These are phyloP conservation scores for Bujurquina vittata DNA, from an alignment of 2,113 vertebrate genomes.

Conservation along the genomic window DNA sequence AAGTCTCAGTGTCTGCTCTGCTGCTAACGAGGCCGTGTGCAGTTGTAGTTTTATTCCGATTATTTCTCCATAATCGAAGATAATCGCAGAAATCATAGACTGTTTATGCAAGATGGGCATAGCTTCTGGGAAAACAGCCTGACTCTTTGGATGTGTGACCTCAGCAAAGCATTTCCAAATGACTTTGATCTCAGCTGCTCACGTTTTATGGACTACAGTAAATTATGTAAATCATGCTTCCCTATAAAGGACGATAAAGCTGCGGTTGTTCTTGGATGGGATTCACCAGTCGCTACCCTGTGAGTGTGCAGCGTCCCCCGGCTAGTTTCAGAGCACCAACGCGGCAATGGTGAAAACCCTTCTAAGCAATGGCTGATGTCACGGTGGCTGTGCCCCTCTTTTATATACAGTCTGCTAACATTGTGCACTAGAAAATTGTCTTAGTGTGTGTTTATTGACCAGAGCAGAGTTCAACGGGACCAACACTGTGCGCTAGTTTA, in stretches of 20 bases:
- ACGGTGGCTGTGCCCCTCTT: not conserved
- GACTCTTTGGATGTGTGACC: not conserved
- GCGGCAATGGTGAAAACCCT: no score
- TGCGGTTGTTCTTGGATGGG: not conserved
- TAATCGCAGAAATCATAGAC: not conserved
- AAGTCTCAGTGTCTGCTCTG: no score
- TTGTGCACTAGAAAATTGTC: not conserved
- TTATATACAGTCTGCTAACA: not conserved
- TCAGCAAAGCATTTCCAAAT: not conserved
- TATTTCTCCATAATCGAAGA: no score
- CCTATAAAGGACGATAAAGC: not conserved
- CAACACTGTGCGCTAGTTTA: not conserved
- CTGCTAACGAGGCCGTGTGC: no score
- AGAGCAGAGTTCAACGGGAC: not conserved
- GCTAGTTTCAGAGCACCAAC: not conserved
- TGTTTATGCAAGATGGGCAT: no score
- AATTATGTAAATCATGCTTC: not conserved
- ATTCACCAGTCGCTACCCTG: not conserved
- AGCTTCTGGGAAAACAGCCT: not conserved
- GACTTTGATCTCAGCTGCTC: not conserved
- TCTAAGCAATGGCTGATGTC: not conserved
- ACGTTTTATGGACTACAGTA: not conserved
- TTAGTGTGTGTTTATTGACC: not conserved
- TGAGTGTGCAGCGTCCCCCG: not conserved
- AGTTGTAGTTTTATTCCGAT: not conserved